These are phyloP conservation scores for Tricholaema leucomelas DNA, from an alignment of 2,113 vertebrate species.

Conservation along the genomic window DNA sequence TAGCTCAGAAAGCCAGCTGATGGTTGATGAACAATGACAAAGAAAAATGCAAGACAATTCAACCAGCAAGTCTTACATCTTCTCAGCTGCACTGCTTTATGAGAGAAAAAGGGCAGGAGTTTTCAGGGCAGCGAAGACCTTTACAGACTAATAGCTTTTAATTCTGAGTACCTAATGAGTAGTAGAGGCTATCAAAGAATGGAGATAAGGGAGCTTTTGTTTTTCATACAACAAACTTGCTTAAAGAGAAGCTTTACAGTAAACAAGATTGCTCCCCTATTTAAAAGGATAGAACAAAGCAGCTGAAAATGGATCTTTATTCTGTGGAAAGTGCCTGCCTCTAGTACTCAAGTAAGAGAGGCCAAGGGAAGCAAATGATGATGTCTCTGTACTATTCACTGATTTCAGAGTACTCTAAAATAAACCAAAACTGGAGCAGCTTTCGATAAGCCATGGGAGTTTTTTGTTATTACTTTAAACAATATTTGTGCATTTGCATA, in stretches of 20 bases:
- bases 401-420: background rate
- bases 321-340: background rate
- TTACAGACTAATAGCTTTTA: background rate
- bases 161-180: background rate
- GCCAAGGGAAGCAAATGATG: background rate
- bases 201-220: background rate
- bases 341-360: background rate
- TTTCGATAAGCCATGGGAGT: background rate
- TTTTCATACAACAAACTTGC: background rate
- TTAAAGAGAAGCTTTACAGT: background rate
- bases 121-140: constrained; percentile 50
- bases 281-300: background rate
- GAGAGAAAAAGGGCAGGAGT: constrained; percentile 34
- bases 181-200: background rate
- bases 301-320: background rate
- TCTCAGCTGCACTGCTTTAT: background rate
- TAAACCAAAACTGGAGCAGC: background rate
- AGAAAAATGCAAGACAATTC: constrained; percentile 55
- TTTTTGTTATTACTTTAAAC: background rate
- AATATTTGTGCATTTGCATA: background rate
- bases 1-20: background rate
- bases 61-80: background rate
- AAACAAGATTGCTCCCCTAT: background rate
- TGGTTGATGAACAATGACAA: constrained; percentile 37
- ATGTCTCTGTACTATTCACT: background rate